Evolutionary conservation across 53 echinoderm and acorn worm genomes (phyloP).

Genomic region (Temnopleurus reevesii): DNA sequence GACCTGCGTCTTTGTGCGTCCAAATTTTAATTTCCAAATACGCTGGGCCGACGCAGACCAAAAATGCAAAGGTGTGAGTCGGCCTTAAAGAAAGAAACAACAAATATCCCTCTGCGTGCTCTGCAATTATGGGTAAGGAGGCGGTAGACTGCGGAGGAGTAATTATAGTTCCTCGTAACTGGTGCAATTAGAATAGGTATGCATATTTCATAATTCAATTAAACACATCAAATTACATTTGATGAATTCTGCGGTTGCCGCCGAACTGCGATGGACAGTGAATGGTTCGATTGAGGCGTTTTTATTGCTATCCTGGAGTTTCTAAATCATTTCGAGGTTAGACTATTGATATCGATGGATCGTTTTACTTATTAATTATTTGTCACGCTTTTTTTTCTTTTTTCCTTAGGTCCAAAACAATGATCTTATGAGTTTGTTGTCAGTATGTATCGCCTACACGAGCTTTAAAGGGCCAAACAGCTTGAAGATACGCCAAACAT

Average conservation of each 20-base stretch:
- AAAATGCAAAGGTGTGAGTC: neutral
- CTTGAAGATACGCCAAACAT: no score
- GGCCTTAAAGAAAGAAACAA: neutral
- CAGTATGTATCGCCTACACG: no score
- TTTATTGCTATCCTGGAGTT: no score
- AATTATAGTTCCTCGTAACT: neutral
- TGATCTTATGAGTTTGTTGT: no score
- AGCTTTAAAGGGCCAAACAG: no score
- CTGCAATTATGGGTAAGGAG: neutral
- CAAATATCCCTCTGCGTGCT: neutral
- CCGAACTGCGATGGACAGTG: neutral
- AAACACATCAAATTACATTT: conserved; percentile 31
- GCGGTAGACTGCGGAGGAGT: neutral
- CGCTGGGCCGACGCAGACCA: no score
- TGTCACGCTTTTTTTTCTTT: no score
- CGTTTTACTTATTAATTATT: no score
- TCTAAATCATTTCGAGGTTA: neutral
- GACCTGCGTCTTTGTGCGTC: no score
- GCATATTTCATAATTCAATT: conserved; percentile 37
- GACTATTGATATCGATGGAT: no score
- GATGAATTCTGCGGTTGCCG: conserved; percentile 11
- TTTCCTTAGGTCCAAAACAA: no score
- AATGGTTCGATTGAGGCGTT: neutral
- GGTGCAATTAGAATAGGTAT: conserved; percentile 7
- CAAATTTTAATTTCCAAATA: no score